Percentiles rank a stretch among this genome's conserved stretches.
Conservation (phyloP, 2,888 invertebrate species). For the Epinotia nisella region DNA sequence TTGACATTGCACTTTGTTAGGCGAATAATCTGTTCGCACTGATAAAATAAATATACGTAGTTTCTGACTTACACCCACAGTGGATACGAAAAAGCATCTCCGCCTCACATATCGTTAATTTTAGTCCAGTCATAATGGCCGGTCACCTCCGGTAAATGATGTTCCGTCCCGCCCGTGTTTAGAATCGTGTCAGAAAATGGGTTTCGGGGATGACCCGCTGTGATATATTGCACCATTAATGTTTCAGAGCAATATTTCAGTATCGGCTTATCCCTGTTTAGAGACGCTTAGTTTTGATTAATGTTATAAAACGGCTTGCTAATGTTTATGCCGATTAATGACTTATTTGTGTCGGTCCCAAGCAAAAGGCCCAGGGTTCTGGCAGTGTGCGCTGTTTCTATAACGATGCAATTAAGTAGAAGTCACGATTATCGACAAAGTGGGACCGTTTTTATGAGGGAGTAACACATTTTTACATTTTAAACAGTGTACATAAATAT, state of each 20-base stretch:
- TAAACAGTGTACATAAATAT: no score
- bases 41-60: not conserved
- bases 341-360: not conserved
- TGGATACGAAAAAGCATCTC: not conserved
- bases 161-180: conserved; percentile 14
- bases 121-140: conserved; percentile 12
- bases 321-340: conserved; percentile 15
- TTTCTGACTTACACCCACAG: not conserved
- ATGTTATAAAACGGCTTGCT: conserved; percentile 20
- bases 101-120: conserved; percentile 6
- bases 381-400: not conserved
- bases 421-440: no score
- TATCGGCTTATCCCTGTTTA: conserved; percentile 33
- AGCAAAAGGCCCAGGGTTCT: no score
- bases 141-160: conserved; percentile 15
- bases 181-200: conserved; percentile 29
- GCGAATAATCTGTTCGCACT: no score
- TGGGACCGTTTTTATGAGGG: no score
- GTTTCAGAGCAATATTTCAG: conserved; percentile 35
- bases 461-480: no score
- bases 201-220: conserved; percentile 35
- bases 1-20: no score
- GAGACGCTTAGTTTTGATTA: conserved; percentile 39
- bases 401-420: not conserved
- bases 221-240: conserved; percentile 41